phyloP scores from a whole-genome alignment of 2,888 invertebrate genomes.

The Mimachlamys varia region DNA sequence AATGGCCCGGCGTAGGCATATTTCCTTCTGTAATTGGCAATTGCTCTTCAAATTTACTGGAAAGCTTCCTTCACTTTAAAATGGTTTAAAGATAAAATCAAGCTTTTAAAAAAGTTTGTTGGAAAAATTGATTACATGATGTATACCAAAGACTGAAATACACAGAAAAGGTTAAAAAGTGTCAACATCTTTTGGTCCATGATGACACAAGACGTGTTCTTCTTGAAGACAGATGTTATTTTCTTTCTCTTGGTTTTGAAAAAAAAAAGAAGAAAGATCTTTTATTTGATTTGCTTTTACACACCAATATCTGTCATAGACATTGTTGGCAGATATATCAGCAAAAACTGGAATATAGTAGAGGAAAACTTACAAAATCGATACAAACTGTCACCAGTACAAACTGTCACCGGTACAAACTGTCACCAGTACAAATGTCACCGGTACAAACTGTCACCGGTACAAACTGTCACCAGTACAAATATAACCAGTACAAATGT shows the following conservation, averaged over 20 bases:
- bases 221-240: background rate
- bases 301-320: no score
- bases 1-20: background rate
- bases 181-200: background rate
- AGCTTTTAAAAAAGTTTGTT: background rate
- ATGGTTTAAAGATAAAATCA: background rate
- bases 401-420: background rate
- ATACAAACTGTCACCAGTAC: no score
- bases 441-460: no score
- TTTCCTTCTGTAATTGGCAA: background rate
- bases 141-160: background rate
- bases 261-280: no score
- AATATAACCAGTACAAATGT: no score
- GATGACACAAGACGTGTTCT: background rate
- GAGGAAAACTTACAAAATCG: no score
- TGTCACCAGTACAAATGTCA: no score
- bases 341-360: no score
- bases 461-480: no score
- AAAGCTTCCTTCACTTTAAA: background rate
- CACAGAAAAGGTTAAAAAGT: background rate
- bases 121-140: background rate
- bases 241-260: background rate
- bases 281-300: no score
- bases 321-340: no score
- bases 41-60: background rate